These are phyloP conservation scores for Lacerta viridis DNA, from an alignment of 2,797 vertebrate species.

Conservation along the genomic window DNA sequence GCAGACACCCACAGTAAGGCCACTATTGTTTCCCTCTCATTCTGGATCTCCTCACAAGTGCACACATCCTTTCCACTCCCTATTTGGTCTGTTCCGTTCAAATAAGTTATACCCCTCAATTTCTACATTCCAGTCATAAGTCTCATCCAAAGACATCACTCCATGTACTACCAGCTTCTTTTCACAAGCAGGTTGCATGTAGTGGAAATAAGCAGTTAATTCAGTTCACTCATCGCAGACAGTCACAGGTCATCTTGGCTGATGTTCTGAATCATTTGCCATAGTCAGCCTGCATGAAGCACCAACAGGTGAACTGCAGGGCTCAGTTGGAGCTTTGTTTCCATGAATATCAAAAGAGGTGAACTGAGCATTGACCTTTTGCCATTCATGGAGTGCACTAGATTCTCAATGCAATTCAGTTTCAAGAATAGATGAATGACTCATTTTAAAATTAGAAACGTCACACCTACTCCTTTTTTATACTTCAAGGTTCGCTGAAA, in stretches of 20 bases:
- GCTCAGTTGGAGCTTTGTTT: background rate
- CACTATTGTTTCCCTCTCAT: too few species aligned
- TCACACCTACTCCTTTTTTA: conserved; percentile 2
- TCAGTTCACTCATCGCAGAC: background rate
- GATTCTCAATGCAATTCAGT: conserved; percentile 2
- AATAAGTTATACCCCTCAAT: too few species aligned
- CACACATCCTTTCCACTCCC: too few species aligned
- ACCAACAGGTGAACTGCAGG: background rate
- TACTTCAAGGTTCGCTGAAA: conserved; percentile 22
- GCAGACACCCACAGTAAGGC: too few species aligned
- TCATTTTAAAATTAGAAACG: conserved; percentile 31
- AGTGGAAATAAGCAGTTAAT: conserved; percentile 16
- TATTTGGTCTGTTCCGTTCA: too few species aligned
- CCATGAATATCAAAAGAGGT: background rate
- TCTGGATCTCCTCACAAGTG: too few species aligned
- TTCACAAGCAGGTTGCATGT: background rate
- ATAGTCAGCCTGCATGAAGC: conserved; percentile 7
- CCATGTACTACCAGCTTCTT: conserved; percentile 19
- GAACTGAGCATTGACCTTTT: background rate
- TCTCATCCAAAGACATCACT: background rate
- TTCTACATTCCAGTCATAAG: too few species aligned
- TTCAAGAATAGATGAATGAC: background rate
- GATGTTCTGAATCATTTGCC: background rate
- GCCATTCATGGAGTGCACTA: background rate
- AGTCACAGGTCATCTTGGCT: conserved; percentile 3